Conservation (phyloP, 2,113 vertebrate genomes). For the Poeciliopsis prolifica region DNA sequence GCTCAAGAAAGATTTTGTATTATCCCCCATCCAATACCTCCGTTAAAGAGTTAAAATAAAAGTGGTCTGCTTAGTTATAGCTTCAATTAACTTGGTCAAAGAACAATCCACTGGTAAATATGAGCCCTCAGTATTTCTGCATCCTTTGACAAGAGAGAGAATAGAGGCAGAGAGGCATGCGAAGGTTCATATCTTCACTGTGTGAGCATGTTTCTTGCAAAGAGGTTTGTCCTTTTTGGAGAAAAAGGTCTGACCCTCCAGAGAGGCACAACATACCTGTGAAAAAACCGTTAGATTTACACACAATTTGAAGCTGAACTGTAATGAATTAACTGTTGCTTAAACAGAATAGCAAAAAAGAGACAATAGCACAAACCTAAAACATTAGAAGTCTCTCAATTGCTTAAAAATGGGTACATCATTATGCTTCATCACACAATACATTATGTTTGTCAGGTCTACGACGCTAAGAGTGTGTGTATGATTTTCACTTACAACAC, state of each 20-base stretch:
- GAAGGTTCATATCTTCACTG: constrained; percentile 84
- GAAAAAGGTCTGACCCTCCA: constrained; percentile 94
- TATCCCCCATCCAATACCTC: too few species aligned
- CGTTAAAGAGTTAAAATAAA: background rate
- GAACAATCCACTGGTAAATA: background rate
- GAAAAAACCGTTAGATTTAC: constrained; percentile 4
- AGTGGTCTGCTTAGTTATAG: background rate
- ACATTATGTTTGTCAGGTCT: background rate
- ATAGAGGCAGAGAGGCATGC: background rate
- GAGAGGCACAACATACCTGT: constrained; percentile 88
- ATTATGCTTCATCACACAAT: background rate
- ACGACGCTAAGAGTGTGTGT: background rate
- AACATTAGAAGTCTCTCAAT: background rate
- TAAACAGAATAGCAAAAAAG: background rate
- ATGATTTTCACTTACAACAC: constrained; percentile 83
- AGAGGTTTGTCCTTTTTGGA: constrained; percentile 96
- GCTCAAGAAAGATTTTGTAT: too few species aligned
- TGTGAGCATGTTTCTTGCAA: constrained; percentile 94
- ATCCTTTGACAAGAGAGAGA: background rate
- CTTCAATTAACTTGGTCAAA: background rate
- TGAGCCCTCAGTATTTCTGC: background rate
- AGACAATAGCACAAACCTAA: background rate
- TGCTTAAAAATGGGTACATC: background rate
- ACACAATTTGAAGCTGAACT: background rate
- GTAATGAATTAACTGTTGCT: too few species aligned